Evolutionary conservation across 2,797 vertebrate genomes (phyloP).

Genomic region (Ctenochaetus hawaiiensis): DNA sequence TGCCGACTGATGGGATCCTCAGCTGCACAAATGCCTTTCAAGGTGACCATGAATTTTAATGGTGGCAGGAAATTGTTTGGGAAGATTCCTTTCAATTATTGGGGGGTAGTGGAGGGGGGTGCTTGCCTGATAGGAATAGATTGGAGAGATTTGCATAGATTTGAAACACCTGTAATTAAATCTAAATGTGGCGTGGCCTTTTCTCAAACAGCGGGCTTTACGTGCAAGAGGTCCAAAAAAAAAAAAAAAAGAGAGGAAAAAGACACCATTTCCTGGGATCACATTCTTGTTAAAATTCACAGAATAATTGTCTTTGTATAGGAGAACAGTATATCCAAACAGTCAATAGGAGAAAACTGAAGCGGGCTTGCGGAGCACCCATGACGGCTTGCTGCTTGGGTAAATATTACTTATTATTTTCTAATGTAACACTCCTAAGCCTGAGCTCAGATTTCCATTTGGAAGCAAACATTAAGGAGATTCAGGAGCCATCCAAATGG

Average conservation of each 20-base stretch:
- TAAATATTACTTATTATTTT: constrained; percentile 97
- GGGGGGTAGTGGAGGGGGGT: constrained; percentile 25
- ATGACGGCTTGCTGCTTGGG: constrained; percentile 91
- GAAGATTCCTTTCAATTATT: constrained; percentile 79
- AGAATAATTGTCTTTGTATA: constrained; percentile 88
- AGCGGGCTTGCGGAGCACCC: constrained; percentile 86
- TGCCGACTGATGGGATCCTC: constrained; percentile 67
- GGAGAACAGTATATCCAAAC: constrained; percentile 87
- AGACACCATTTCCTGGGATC: constrained; percentile 71
- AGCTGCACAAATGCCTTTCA: constrained; percentile 75
- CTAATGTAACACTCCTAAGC: constrained; percentile 93
- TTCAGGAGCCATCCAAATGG: constrained; percentile 95
- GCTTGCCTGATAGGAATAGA: constrained; percentile 80
- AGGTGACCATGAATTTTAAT: constrained; percentile 86
- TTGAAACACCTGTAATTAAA: constrained; percentile 85
- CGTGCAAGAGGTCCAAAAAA: constrained; percentile 42
- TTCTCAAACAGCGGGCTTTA: constrained; percentile 74
- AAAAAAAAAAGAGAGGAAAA: not conserved
- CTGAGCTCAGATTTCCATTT: constrained; percentile 95
- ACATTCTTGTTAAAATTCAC: constrained; percentile 89
- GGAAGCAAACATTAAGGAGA: constrained; percentile 96
- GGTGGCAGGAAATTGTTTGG: constrained; percentile 72
- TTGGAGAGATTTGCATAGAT: constrained; percentile 83
- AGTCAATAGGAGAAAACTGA: constrained; percentile 89
- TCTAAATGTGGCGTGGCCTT: constrained; percentile 79